Percentiles rank a stretch among this genome's conserved stretches.
phyloP scores from a whole-genome alignment of 2,888 invertebrate genomes.

The Anorthoa munda region DNA sequence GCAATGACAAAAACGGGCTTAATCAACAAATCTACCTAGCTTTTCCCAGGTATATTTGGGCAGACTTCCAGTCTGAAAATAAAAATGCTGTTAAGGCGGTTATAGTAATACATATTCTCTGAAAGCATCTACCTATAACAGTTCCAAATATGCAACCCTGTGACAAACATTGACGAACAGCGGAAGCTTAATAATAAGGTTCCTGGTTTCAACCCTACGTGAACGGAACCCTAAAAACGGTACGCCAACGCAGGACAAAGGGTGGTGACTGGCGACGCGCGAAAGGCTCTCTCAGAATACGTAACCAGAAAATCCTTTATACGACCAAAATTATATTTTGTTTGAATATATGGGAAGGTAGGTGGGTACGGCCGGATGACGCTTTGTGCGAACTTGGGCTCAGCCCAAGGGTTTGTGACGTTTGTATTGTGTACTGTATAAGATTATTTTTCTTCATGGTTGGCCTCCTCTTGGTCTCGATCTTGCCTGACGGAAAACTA shows the following conservation, averaged over 20 bases:
- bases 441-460: not conserved
- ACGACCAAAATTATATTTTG: conserved; percentile 59
- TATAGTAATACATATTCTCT: too few relatives aligned
- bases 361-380: conserved; percentile 25
- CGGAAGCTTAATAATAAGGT: not conserved
- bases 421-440: not conserved
- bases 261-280: conserved; percentile 59
- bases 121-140: not conserved
- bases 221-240: conserved; percentile 37
- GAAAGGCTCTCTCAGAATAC: conserved; percentile 64
- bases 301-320: conserved; percentile 65
- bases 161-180: not conserved
- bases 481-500: too few relatives aligned
- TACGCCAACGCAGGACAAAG: conserved; percentile 63
- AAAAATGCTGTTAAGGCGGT: too few relatives aligned
- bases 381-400: conserved; percentile 51
- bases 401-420: conserved; percentile 35
- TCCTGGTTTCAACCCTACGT: not conserved
- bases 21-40: too few relatives aligned
- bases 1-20: too few relatives aligned
- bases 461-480: too few relatives aligned
- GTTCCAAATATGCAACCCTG: not conserved
- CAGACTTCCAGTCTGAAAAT: too few relatives aligned
- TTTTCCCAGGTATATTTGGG: too few relatives aligned
- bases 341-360: conserved; percentile 30